These are phyloP conservation scores for Trichonephila clavata DNA, from an alignment of 1,140 invertebrate genomes.

Conservation along the genomic window DNA sequence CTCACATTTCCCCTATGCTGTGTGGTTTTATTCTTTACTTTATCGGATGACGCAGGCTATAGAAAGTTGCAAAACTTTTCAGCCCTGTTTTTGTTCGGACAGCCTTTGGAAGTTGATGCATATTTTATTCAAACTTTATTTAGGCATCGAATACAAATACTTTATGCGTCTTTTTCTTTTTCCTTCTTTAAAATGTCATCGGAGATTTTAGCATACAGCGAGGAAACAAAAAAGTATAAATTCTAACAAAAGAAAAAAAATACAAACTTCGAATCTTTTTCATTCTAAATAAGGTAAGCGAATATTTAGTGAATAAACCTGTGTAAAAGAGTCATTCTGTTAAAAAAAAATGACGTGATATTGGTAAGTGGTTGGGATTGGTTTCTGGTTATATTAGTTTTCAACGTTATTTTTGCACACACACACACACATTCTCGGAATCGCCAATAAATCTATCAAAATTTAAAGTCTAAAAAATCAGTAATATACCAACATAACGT, in stretches of 20 bases:
- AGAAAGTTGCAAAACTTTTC: neutral
- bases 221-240: neutral
- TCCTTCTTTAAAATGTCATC: neutral
- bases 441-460: too few species aligned
- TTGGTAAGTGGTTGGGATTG: neutral
- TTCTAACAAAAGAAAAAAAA: neutral
- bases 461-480: too few species aligned
- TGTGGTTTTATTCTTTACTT: neutral
- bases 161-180: neutral
- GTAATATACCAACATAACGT: too few species aligned
- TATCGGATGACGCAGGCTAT: neutral
- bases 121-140: slow-evolving; percentile 39
- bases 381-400: too few species aligned
- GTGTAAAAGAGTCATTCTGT: neutral
- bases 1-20: neutral
- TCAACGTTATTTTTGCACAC: too few species aligned
- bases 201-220: neutral
- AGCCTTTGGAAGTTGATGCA: neutral
- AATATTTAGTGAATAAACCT: neutral
- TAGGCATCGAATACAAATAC: neutral
- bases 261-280: neutral
- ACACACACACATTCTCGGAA: too few species aligned
- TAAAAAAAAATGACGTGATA: neutral
- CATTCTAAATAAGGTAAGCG: neutral
- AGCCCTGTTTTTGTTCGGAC: neutral